Conservation (phyloP, 2,888 invertebrate genomes). For the Automeris io region DNA sequence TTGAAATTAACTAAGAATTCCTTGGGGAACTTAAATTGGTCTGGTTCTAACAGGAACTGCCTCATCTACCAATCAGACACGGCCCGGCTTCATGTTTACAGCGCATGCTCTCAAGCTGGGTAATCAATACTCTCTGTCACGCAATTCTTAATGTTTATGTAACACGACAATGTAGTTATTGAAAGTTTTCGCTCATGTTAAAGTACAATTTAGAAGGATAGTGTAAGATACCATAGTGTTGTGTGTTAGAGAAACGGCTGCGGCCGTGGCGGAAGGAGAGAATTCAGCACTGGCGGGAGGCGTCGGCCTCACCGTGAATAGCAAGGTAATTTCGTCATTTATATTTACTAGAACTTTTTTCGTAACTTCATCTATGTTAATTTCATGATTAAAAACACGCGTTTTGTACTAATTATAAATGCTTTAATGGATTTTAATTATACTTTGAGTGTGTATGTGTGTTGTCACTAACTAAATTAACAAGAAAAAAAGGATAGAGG, state of each 20-base stretch:
- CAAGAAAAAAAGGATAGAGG: too few relatives aligned
- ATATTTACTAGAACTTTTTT: not conserved
- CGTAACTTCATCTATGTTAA: too few relatives aligned
- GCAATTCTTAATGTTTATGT: not conserved
- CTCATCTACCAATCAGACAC: not conserved
- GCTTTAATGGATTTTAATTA: too few relatives aligned
- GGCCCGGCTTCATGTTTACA: not conserved
- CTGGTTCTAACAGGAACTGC: too few relatives aligned
- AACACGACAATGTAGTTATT: not conserved
- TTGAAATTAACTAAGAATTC: too few relatives aligned
- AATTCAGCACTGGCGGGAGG: conserved; percentile 59
- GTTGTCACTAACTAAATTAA: too few relatives aligned
- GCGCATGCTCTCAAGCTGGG: conserved; percentile 5
- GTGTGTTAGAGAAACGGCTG: conserved; percentile 28
- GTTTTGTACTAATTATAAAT: too few relatives aligned
- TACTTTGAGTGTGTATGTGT: too few relatives aligned
- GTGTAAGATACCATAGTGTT: conserved; percentile 24
- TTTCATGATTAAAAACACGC: too few relatives aligned
- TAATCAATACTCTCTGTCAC: conserved; percentile 7
- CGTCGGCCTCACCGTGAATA: conserved; percentile 74
- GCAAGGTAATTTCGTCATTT: conserved; percentile 44
- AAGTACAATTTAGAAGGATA: conserved; percentile 8
- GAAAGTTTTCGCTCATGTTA: not conserved
- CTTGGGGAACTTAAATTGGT: too few relatives aligned
- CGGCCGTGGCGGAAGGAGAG: conserved; percentile 68